Evolutionary conservation across 2,113 vertebrate genomes (phyloP), one percentile per base, ranked within the genome.

Genomic region (Pontoporia blainvillei): DNA sequence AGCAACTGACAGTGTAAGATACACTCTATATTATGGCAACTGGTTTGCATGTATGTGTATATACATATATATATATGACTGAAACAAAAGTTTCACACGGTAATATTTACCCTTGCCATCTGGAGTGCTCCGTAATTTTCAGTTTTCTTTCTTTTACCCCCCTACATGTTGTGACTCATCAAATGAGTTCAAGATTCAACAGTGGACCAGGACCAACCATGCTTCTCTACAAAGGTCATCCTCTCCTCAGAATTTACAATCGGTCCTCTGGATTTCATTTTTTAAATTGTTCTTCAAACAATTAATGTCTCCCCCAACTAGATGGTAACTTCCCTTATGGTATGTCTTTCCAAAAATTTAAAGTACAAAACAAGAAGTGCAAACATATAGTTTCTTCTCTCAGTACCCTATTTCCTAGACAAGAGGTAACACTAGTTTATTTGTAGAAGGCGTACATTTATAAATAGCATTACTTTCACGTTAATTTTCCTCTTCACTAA

Each of bases 261-360:
- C 86, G n/a, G 5, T 90, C 7, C 69, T 89, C 39, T 61, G 23
- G 59, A 76, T 49, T 95, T 94, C 41, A 94, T 20, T 57, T 94
- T 89, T 89, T 27, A 90, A 93, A 81, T 59, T 82, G 25, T 52
- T 76, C 66, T 67, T 92, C 59, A 59, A 96, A 92, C 23, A 92
- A 62, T 54, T 89, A 52, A 46, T 59, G 15, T 71, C n/a, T 73
- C 34, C 3, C 6, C 52, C 18, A 82, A 57, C 11, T 89, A 91
- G 71, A 75, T 76, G 54, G 52, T 27, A 49, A n/a, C 54, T 64
- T 67, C 17, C 34, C 39, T 90, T 49, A 93, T 62, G 62, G 54
- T 34, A 61, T 29, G 20, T 59, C 57, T 89, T 83, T 66, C 44
- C 92, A 90, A 86, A 76, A 44, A 20, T 71, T 87, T 91, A 86